Percentiles rank a stretch among this genome's conserved stretches.
phyloP scores from a whole-genome alignment of 2,888 invertebrate species.

The Neuroscelio doddi region DNA sequence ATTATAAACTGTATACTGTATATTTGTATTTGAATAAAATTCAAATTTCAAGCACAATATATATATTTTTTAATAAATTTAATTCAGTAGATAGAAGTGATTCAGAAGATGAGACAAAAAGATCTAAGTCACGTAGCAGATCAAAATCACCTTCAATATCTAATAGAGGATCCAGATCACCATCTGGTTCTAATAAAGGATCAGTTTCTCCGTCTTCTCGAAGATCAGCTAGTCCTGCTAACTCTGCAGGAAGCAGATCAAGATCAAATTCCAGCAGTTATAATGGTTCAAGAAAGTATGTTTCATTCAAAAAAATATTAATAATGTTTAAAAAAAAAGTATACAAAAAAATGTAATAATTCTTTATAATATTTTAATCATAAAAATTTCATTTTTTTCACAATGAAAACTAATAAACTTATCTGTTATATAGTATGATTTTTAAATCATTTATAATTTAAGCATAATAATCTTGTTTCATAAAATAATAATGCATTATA shows the following conservation, averaged over 20 bases:
- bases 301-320: background rate
- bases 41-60: slow-evolving; percentile 13
- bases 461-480: background rate
- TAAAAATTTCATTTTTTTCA: no score
- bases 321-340: no score
- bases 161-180: background rate
- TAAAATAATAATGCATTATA: background rate
- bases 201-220: background rate
- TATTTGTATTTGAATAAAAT: no score
- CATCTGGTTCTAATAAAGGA: background rate
- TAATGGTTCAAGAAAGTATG: background rate
- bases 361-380: background rate
- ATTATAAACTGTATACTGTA: no score
- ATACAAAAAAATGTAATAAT: background rate
- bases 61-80: background rate
- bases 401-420: no score
- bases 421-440: no score
- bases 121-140: background rate
- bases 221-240: background rate
- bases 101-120: background rate
- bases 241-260: background rate
- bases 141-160: background rate
- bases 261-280: background rate
- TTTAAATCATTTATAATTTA: no score
- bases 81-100: background rate